A percentile compares a stretch with the other conserved stretches of the same genome.
These are phyloP conservation scores for Ophonus ardosiacus DNA, from an alignment of 2,888 invertebrate species.

Conservation along the genomic window DNA sequence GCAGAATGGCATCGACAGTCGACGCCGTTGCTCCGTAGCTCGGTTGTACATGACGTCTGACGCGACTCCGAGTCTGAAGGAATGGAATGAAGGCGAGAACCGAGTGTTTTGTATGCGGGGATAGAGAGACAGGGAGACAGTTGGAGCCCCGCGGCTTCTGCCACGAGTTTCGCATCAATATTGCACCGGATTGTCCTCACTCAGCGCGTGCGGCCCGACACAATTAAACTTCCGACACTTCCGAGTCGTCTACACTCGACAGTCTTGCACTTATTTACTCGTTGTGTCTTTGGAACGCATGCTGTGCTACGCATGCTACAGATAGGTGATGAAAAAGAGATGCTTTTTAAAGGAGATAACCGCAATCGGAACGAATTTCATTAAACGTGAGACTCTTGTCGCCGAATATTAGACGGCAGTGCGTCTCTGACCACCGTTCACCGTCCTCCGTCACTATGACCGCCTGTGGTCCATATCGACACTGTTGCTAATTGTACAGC, in stretches of 20 bases:
- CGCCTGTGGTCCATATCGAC: constrained; percentile 10
- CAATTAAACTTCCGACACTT: constrained; percentile 57
- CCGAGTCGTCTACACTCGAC: background rate
- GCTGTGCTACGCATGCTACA: constrained; percentile 8
- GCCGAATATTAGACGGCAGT: constrained; percentile 60
- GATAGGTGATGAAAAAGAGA: constrained; percentile 64
- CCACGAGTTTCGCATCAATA: constrained; percentile 57
- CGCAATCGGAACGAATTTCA: constrained; percentile 61
- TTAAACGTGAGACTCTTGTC: constrained; percentile 54
- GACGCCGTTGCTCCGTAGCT: constrained; percentile 26
- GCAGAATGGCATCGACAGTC: constrained; percentile 41
- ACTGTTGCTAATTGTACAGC: constrained; percentile 10
- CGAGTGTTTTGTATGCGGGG: background rate
- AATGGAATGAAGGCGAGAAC: constrained; percentile 11
- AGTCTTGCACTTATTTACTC: background rate
- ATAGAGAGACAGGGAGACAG: constrained; percentile 7
- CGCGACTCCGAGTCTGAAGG: background rate
- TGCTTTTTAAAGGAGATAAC: constrained; percentile 57
- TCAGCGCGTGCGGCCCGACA: constrained; percentile 54
- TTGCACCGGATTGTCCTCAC: constrained; percentile 61
- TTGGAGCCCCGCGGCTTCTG: constrained; percentile 3
- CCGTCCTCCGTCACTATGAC: background rate
- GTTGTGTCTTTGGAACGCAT: constrained; percentile 8
- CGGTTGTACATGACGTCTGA: constrained; percentile 54
- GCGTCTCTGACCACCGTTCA: constrained; percentile 35